These are phyloP conservation scores for Amphiura filiformis DNA, from an alignment of 35 echinoderm and acorn worm species.

Conservation along the genomic window DNA sequence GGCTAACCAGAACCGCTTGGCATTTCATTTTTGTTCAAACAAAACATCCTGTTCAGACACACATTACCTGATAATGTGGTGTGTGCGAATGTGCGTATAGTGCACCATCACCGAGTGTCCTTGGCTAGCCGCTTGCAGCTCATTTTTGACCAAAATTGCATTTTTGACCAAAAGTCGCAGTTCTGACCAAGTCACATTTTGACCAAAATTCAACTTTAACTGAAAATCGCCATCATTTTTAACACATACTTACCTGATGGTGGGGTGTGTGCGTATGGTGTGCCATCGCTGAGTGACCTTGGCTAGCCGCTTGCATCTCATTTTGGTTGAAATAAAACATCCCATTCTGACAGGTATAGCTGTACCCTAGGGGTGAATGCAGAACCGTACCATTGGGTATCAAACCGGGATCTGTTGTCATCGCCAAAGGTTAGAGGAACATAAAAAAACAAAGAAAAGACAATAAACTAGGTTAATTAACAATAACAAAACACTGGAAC, in stretches of 20 bases:
- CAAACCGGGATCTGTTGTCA: slow-evolving; percentile 65
- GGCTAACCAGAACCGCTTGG: too few relatives aligned
- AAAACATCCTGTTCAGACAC: too few relatives aligned
- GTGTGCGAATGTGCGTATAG: slow-evolving; percentile 27
- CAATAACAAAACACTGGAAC: not conserved
- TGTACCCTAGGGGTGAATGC: slow-evolving; percentile 79
- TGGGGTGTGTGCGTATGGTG: slow-evolving; percentile 36
- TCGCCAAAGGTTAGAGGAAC: not conserved
- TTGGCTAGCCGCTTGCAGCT: too few relatives aligned
- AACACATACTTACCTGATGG: slow-evolving; percentile 46
- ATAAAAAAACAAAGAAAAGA: not conserved
- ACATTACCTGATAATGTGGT: slow-evolving; percentile 35
- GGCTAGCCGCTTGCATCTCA: slow-evolving; percentile 26
- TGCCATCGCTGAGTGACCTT: slow-evolving; percentile 44
- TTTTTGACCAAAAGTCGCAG: too few relatives aligned
- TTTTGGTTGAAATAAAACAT: slow-evolving; percentile 84
- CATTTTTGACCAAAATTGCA: too few relatives aligned
- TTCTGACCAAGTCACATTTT: too few relatives aligned
- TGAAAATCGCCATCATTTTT: too few relatives aligned
- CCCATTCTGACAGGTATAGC: slow-evolving; percentile 93
- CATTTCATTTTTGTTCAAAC: too few relatives aligned
- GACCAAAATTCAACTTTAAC: too few relatives aligned
- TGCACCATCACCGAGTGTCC: too few relatives aligned
- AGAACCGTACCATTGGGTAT: slow-evolving; percentile 84
- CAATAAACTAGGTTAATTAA: not conserved